Evolutionary conservation across 2,113 vertebrate genomes (phyloP).

Genomic region (Cheirogaleus medius): DNA sequence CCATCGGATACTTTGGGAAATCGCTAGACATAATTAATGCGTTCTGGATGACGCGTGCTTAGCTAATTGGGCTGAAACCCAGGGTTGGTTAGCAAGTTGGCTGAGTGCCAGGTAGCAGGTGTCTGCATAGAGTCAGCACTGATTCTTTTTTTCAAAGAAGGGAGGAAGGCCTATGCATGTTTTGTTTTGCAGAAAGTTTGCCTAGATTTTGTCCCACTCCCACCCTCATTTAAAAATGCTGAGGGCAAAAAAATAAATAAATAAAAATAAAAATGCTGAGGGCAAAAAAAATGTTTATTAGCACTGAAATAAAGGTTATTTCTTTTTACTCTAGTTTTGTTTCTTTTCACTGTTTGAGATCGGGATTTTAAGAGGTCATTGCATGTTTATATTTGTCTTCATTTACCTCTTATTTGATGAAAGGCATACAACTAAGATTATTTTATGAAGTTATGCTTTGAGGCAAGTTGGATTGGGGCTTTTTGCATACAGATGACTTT

Average conservation of each 20-base stretch:
- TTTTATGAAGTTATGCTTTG: slow-evolving; percentile 25
- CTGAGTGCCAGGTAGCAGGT: slow-evolving; percentile 74
- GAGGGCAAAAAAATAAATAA: background rate
- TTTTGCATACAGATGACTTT: background rate
- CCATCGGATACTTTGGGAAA: slow-evolving; percentile 48
- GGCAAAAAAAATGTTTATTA: background rate
- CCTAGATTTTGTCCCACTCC: slow-evolving; percentile 45
- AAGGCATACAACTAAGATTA: background rate
- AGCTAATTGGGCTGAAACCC: slow-evolving; percentile 72
- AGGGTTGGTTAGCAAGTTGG: slow-evolving; percentile 67
- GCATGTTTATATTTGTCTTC: background rate
- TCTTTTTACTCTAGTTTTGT: slow-evolving; percentile 20
- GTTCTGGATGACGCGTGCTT: slow-evolving; percentile 60
- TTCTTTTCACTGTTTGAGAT: slow-evolving; percentile 27
- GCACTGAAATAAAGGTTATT: background rate
- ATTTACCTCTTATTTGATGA: slow-evolving; percentile 9
- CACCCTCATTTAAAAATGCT: slow-evolving; percentile 41
- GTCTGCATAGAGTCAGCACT: slow-evolving; percentile 59
- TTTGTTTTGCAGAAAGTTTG: slow-evolving; percentile 70
- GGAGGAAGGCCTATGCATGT: slow-evolving; percentile 43
- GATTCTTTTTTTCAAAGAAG: slow-evolving; percentile 57
- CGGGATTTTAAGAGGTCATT: background rate
- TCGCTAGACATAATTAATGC: slow-evolving; percentile 57
- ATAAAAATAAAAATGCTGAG: too few species aligned
- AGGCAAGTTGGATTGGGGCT: background rate